phyloP scores from a whole-genome alignment of 2,888 invertebrate species.

The Tetanocera ferruginea region DNA sequence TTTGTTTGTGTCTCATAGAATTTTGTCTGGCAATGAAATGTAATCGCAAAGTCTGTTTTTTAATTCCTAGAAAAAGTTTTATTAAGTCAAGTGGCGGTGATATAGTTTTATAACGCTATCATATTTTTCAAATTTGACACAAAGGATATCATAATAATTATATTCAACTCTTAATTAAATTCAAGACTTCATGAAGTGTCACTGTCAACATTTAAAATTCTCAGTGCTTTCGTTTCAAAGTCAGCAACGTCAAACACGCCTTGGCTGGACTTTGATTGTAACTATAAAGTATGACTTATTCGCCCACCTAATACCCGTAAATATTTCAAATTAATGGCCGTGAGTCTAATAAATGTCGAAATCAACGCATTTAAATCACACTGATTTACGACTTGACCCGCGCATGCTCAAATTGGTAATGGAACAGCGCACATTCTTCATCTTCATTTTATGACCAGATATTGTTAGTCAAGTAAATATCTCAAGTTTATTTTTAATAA shows the following conservation, averaged over 20 bases:
- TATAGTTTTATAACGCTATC: too few species aligned
- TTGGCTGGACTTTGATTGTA: background rate
- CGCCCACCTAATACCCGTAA: background rate
- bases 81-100: too few species aligned
- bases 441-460: background rate
- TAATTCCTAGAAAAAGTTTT: too few species aligned
- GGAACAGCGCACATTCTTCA: background rate
- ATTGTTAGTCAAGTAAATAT: background rate
- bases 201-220: background rate
- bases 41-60: too few species aligned
- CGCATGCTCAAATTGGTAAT: background rate
- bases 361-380: conserved; percentile 8
- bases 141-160: too few species aligned
- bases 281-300: background rate
- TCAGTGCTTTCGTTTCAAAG: background rate
- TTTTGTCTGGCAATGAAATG: too few species aligned
- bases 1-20: too few species aligned
- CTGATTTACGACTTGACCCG: conserved; percentile 8
- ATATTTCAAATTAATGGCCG: conserved; percentile 16
- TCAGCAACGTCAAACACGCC: background rate
- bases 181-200: background rate
- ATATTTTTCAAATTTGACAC: background rate
- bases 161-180: too few species aligned
- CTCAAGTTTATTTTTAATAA: background rate
- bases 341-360: conserved; percentile 14